Base-by-base conservation (phyloP, 1,140 invertebrate genomes). In the Drosophila triauraria region DNA sequence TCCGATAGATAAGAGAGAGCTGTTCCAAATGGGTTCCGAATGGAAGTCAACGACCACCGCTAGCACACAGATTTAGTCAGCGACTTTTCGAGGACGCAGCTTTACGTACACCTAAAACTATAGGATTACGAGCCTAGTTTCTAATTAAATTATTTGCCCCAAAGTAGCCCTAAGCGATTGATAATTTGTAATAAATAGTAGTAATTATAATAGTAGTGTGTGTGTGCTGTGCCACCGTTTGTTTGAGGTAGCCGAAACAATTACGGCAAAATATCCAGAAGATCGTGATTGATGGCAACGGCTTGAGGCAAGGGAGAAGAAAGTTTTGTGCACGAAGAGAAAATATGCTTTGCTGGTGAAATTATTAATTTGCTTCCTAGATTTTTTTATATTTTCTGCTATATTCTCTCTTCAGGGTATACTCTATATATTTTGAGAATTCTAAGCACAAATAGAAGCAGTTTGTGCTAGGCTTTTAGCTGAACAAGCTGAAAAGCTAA, bases 11-110 rank as follows among this genome's bases (percentile, higher is more conserved):
- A 3, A 2, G 9, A 40, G 15, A 68, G 53, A 48, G 47, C 68
- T 62, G 40, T 53, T 32, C 59, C 51, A 54, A 54, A 54, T 54
- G 58, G 57, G 38, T 30, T 23, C 43, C 42, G n/a, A 17, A 27
- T 46, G n/a, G 56, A 58, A 67, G 56, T 58, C 58, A 71, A 75
- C 35, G 61, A 88, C 82, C 86, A 90, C 86, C 85, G 82, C 64
- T 68, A 80, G 70, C 70, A 65, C 65, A 78, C 65, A 78, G 46
- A 67, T 76, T 90, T 90, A 90, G 85, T 90, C 85, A 90, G 85
- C 85, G 78, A 63, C 86, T 82, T 76, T 82, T 47, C 54, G 69
- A 79, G 68, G 54, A 75, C 78, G 85, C 85, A 90, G 80, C 85
- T 90, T 88, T 85, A 90, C 64, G 43, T 71, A 75, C 58, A 62